Conservation (phyloP, 2,888 invertebrate genomes). For the Melanotus villosus region DNA sequence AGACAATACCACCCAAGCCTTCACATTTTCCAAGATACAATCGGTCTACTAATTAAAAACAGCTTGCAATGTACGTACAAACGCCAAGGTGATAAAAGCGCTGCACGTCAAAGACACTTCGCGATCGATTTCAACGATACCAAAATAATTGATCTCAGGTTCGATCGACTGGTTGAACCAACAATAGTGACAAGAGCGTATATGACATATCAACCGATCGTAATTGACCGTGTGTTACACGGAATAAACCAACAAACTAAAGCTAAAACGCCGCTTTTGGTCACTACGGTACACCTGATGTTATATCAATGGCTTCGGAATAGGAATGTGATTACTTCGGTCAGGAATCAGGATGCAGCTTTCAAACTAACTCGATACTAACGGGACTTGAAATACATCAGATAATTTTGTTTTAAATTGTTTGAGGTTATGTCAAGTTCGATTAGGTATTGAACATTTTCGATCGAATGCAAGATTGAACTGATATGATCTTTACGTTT, state of each 20-base stretch:
- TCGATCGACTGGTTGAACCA: constrained; percentile 30
- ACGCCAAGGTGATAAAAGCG: constrained; percentile 16
- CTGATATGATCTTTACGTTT: too few relatives aligned
- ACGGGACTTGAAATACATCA: not conserved
- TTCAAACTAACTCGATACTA: not conserved
- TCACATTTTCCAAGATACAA: constrained; percentile 20
- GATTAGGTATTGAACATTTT: too few relatives aligned
- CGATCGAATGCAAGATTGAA: too few relatives aligned
- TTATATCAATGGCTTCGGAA: constrained; percentile 11
- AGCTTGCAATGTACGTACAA: constrained; percentile 25
- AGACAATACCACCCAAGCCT: constrained; percentile 7
- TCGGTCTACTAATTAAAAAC: constrained; percentile 34
- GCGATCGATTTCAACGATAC: constrained; percentile 34
- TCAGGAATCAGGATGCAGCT: constrained; percentile 1
- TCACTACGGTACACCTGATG: constrained; percentile 5
- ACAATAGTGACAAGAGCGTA: constrained; percentile 34
- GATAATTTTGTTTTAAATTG: not conserved
- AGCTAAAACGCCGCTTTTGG: constrained; percentile 30
- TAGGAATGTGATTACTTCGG: constrained; percentile 18
- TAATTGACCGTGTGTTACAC: constrained; percentile 42
- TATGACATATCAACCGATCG: constrained; percentile 35
- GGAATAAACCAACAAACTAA: constrained; percentile 26
- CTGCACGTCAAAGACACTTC: constrained; percentile 12
- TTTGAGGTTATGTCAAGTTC: not conserved
- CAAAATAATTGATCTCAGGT: constrained; percentile 37